Evolutionary conservation across 2,888 invertebrate species (phyloP), one percentile per base, ranked within the genome.

Genomic region (Herminia tarsipennalis): DNA sequence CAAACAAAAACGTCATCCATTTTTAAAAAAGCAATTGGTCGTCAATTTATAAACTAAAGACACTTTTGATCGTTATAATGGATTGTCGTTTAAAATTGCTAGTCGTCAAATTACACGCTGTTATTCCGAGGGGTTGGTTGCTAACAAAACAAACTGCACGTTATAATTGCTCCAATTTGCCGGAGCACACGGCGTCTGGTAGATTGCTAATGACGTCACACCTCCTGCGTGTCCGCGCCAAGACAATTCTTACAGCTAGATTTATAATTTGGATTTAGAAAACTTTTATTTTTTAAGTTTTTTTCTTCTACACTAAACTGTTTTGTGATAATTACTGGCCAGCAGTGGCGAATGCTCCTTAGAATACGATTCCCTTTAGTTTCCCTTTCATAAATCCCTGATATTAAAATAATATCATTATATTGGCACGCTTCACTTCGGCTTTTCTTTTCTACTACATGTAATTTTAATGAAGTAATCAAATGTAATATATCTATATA

Each of bases 131-230:
- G 46, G 36, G 56, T 47, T 55, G 58, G 61, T 54, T 53, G 56
- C 62, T 71, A 76, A 76, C 80, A 83, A 84, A 83, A 83, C 80
- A 81, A 82, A 75, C 56, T 66, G 70, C 67, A 65, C 66, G 56
- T 55, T 76, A 73, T 88, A 88, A 88, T 87, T 88, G 85, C 78
- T 76, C 74, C 85, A 86, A 88, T 87, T 85, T 86, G 80, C 74
- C 64, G 67, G 66, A 69, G 79, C 83, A 76, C 76, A 81, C 63
- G 60, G 68, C 67, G 53, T 59, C 68, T 58, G 66, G 70, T 74
- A 74, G 78, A 78, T 78, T 79, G 81, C 78, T 83, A 81, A 85
- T 86, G 85, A 84, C 81, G 79, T 80, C 84, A 79, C 78, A 79
- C 77, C 76, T 78, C 60, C 67, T 68, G 60, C 59, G 68, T 71